phyloP scores from a whole-genome alignment of 2,113 vertebrate genomes.

The Colistium nudipinnis region DNA sequence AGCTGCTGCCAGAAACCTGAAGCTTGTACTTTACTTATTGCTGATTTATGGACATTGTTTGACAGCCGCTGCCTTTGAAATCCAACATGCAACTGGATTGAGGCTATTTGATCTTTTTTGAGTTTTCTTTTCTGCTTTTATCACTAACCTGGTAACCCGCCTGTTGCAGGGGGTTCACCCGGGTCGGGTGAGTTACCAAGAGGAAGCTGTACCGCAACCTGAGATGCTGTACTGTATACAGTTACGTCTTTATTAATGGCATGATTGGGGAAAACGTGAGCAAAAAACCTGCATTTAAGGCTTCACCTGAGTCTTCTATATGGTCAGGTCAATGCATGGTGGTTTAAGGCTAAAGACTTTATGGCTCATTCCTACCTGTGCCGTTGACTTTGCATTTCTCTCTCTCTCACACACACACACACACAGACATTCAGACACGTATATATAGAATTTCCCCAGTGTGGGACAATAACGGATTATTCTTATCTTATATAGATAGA shows the following conservation, averaged over 20 bases:
- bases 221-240: conserved; percentile 46
- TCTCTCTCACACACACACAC: conserved; percentile 9
- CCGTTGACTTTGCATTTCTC: conserved; percentile 66
- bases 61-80: conserved; percentile 67
- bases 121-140: not conserved
- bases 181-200: conserved; percentile 21
- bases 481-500: not conserved
- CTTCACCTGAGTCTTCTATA: conserved; percentile 49
- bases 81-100: conserved; percentile 57
- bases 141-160: conserved; percentile 13
- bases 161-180: conserved; percentile 13
- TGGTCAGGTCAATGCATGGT: conserved; percentile 61
- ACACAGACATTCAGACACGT: conserved; percentile 19
- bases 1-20: conserved; percentile 40
- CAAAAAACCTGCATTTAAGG: conserved; percentile 36
- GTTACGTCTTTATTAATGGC: conserved; percentile 51
- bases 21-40: conserved; percentile 38
- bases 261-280: conserved; percentile 46
- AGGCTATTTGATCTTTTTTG: conserved; percentile 48
- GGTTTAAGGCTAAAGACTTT: conserved; percentile 51
- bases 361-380: conserved; percentile 47
- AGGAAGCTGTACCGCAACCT: conserved; percentile 49
- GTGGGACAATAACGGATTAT: too few relatives aligned
- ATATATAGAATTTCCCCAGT: too few relatives aligned
- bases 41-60: conserved; percentile 51